Conservation (phyloP, 2,797 vertebrate species). For the Spheniscus humboldti region DNA sequence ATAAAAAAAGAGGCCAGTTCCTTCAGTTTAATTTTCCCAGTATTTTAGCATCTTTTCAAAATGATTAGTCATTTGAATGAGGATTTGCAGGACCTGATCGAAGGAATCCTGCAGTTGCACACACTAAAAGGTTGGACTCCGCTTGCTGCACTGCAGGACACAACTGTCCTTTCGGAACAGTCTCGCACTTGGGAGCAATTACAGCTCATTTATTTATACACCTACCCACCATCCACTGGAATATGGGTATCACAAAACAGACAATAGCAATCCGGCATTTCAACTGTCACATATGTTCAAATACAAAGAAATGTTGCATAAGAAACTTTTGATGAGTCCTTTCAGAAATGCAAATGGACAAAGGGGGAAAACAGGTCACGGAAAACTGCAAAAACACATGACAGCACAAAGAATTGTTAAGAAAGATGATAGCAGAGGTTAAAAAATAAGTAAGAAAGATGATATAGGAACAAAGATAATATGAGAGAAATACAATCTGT, state of each 20-base stretch:
- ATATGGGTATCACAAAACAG: background rate
- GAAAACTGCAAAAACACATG: constrained; percentile 1
- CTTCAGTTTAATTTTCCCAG: background rate
- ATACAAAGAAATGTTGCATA: background rate
- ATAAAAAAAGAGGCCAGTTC: background rate
- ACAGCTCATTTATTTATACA: background rate
- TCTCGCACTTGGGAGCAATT: background rate
- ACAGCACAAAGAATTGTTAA: background rate
- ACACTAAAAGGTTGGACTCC: background rate
- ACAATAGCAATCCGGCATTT: background rate
- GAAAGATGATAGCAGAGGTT: constrained; percentile 25
- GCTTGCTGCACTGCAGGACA: background rate
- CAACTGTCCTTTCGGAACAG: background rate
- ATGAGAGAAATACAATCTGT: constrained; percentile 48
- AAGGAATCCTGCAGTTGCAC: background rate
- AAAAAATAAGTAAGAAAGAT: constrained; percentile 57
- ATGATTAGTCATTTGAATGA: background rate
- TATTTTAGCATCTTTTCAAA: background rate
- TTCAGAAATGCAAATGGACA: background rate
- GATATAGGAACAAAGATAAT: constrained; percentile 49
- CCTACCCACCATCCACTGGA: background rate
- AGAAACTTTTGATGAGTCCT: background rate
- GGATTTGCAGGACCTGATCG: background rate
- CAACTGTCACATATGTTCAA: background rate
- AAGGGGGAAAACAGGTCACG: background rate